phyloP scores from a whole-genome alignment of 2,888 invertebrate species.

The Amphipoea lucens region DNA sequence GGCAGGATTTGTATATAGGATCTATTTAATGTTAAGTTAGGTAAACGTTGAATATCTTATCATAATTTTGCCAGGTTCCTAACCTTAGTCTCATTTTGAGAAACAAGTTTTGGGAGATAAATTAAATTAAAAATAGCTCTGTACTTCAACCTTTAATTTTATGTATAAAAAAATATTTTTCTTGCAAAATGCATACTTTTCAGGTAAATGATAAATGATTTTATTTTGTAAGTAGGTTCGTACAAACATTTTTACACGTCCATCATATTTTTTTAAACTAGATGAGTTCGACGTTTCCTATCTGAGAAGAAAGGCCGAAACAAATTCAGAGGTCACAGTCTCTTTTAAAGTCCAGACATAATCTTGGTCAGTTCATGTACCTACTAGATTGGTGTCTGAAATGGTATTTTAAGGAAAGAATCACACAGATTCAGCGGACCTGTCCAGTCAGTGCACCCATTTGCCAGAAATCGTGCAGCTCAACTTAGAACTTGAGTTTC shows the following conservation, averaged over 20 bases:
- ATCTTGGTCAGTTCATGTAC: background rate
- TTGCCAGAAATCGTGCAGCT: background rate
- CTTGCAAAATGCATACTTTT: background rate
- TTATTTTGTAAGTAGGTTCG: too few relatives aligned
- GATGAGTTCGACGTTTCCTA: background rate
- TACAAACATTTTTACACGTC: background rate
- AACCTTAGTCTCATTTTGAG: background rate
- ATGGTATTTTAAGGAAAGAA: background rate
- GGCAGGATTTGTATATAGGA: slow-evolving; percentile 3
- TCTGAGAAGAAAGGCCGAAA: background rate
- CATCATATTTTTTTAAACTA: background rate
- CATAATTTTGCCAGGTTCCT: slow-evolving; percentile 9
- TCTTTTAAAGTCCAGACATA: background rate
- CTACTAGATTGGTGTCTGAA: background rate
- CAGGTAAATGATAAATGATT: too few relatives aligned
- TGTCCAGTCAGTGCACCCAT: background rate
- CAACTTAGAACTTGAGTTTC: background rate
- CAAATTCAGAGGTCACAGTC: background rate
- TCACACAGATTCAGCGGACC: background rate
- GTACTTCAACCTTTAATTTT: background rate
- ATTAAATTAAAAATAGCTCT: background rate
- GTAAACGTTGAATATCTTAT: background rate
- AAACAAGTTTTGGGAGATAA: background rate
- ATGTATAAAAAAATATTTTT: background rate
- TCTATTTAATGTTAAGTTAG: background rate